Evolutionary conservation across 2,113 vertebrate genomes (phyloP).

Genomic region (Pandion haliaetus): DNA sequence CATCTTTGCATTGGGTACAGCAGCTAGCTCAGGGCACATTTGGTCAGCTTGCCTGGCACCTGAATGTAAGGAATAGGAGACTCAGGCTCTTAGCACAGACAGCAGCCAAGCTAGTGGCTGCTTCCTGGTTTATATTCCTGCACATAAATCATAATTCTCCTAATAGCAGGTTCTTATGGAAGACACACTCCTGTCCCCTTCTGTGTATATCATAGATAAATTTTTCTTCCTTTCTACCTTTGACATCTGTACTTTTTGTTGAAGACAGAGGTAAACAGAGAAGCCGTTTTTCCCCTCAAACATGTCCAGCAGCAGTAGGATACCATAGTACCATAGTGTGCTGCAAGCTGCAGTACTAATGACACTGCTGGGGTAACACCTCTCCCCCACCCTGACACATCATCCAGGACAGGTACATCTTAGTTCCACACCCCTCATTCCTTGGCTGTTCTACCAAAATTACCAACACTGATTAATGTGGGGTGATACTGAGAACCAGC

Average conservation of each 20-base stretch:
- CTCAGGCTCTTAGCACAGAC: neutral
- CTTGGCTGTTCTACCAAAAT: neutral
- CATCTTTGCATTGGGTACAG: neutral
- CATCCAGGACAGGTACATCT: neutral
- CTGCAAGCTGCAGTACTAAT: neutral
- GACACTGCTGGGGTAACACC: neutral
- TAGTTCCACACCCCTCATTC: neutral
- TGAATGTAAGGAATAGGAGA: neutral
- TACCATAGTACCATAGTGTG: neutral
- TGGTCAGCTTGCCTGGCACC: neutral
- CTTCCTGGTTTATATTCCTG: neutral
- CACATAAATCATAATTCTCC: conserved; percentile 4
- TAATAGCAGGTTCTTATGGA: neutral
- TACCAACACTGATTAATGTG: neutral
- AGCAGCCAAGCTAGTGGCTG: neutral
- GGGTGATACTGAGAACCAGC: neutral
- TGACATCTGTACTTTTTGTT: neutral
- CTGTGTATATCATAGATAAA: neutral
- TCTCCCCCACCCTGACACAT: neutral
- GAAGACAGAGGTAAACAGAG: neutral
- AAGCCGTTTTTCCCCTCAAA: neutral
- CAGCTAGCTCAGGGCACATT: neutral
- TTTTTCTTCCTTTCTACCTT: neutral
- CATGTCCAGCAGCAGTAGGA: neutral
- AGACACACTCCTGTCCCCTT: neutral